Evolutionary conservation across 2,113 vertebrate genomes (phyloP).

Genomic region (Noturus placidus): DNA sequence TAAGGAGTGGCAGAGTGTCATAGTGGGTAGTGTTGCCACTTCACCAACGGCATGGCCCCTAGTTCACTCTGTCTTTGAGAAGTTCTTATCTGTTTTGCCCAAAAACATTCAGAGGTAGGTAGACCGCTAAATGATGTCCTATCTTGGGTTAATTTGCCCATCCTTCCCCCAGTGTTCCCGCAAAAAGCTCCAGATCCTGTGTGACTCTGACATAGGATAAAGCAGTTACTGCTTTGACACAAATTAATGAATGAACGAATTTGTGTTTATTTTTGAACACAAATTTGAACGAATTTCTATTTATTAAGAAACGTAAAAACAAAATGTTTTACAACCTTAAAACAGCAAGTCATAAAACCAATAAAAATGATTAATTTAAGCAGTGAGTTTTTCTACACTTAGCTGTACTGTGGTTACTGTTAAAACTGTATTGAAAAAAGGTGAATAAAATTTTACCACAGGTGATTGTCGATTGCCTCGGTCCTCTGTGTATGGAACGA

Average conservation of each 20-base stretch:
- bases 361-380: background rate
- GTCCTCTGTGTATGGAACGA: background rate
- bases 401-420: background rate
- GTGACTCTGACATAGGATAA: no score
- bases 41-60: background rate
- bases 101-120: background rate
- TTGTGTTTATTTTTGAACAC: no score
- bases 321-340: conserved; percentile 57
- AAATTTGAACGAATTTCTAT: no score
- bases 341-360: conserved; percentile 65
- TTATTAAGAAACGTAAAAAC: background rate
- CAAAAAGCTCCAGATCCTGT: background rate
- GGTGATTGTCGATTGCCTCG: background rate
- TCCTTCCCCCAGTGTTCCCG: background rate
- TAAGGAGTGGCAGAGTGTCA: background rate
- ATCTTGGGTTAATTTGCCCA: background rate
- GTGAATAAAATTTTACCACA: background rate
- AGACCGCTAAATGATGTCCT: no score
- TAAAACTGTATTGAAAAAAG: background rate
- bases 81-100: no score
- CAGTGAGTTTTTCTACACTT: background rate
- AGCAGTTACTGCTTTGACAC: background rate
- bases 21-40: no score
- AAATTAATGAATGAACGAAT: background rate
- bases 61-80: background rate